Base-by-base conservation (phyloP, 2,888 invertebrate species). In the Sinhomidia bicolor region DNA sequence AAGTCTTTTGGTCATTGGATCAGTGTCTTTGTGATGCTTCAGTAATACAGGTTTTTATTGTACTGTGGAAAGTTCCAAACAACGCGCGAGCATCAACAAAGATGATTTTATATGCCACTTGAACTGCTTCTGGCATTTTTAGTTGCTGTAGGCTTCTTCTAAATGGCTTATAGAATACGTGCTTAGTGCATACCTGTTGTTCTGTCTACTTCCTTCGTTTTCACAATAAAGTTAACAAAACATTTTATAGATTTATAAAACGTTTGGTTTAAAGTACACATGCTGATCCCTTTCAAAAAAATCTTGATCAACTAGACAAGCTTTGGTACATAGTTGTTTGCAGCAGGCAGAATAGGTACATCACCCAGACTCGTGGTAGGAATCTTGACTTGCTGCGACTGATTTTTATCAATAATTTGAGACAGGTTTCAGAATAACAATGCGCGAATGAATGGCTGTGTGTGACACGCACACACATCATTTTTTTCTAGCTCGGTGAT, bases 391-490 rank as follows among this genome's bases (percentile, higher is more conserved):
- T 44, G 44, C 41, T 71, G 41, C 23, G 71, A 41, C 20, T 71
- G 41, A 68, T 44, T 71, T n/a, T 71, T 71, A 71, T 71, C 71
- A 44, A 44, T 60, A 23, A 26, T 41, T 44, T 65, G 12, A 71
- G 71, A 71, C 71, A 71, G 71, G 71, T 71, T 71, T 41, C 17
- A 71, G 0, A 71, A 36, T n/a, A n/a, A n/a, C n/a, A n/a, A n/a
- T n/a, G 17, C 1, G 32, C n/a, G 5, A 41, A 71, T 41, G 17
- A 44, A 71, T 71, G 71, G 20, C 14, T 20, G 32, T 32, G 3
- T 29, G 5, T 23, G 23, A 29, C 26, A 9, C 14, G 20, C 44
- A 44, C 44, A 44, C 44, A 71, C 36, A 44, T 71, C 20, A 44
- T 23, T 71, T 44, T 71, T 71, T 44, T 32, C n/a, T 41, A 10